phyloP scores from a whole-genome alignment of 2,113 vertebrate species.

The Bufo gargarizans region DNA sequence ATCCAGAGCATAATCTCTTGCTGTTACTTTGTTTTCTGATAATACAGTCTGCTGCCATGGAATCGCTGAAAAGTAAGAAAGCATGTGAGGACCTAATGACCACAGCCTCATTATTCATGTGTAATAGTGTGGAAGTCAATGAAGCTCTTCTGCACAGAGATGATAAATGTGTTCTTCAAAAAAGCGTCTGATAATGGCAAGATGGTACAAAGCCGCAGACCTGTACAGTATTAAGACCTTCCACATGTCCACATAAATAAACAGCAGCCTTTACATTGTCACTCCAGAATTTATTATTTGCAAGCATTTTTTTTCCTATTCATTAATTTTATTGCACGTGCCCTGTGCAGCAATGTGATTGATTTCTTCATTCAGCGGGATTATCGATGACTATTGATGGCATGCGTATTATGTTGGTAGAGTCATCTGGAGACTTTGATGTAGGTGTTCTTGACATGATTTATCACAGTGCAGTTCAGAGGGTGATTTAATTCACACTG shows the following conservation, averaged over 20 bases:
- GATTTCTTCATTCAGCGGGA: conserved; percentile 25
- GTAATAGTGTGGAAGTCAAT: conserved; percentile 15
- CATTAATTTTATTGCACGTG: conserved; percentile 19
- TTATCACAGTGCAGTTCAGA: not conserved
- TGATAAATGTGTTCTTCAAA: not conserved
- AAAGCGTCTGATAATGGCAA: not conserved
- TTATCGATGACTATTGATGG: conserved; percentile 26
- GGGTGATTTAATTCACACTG: not conserved
- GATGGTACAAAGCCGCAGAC: not conserved
- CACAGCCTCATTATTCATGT: not conserved
- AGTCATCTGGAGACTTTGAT: not conserved
- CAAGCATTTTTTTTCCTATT: conserved; percentile 4
- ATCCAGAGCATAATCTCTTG: not conserved
- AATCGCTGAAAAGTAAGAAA: not conserved
- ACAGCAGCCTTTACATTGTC: not conserved
- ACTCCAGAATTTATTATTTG: not conserved
- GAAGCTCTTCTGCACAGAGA: not conserved
- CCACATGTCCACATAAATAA: conserved; percentile 13
- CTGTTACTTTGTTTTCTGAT: not conserved
- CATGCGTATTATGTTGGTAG: conserved; percentile 21
- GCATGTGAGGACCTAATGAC: not conserved
- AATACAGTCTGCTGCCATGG: not conserved
- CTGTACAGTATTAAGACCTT: not conserved
- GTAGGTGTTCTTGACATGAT: conserved; percentile 1
- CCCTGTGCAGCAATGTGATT: not conserved